Evolutionary conservation across 2,797 vertebrate species (phyloP).

Genomic region (Garrulus glandarius): DNA sequence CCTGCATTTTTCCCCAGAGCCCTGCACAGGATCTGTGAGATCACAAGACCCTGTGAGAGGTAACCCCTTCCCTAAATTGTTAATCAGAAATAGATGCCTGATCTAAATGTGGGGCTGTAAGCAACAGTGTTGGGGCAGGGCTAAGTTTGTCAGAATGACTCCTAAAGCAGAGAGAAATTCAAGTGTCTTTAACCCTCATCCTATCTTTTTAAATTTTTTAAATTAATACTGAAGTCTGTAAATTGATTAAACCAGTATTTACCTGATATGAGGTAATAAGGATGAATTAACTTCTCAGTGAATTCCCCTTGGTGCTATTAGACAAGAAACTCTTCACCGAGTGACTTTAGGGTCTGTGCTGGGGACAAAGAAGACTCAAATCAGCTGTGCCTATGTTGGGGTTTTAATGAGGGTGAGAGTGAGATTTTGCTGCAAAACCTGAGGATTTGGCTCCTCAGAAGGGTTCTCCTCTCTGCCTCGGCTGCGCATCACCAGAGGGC

Average conservation of each 20-base stretch:
- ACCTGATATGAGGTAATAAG: background rate
- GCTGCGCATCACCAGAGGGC: constrained; percentile 68
- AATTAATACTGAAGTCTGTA: background rate
- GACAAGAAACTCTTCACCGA: background rate
- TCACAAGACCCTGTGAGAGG: background rate
- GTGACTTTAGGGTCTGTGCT: background rate
- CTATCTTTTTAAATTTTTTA: accelerated
- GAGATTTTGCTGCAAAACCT: background rate
- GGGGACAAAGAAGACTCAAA: background rate
- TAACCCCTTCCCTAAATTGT: background rate
- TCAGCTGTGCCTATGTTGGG: background rate
- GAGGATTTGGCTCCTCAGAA: background rate
- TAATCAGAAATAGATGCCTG: background rate
- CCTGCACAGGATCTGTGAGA: background rate
- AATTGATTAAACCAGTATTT: background rate
- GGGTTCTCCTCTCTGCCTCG: background rate
- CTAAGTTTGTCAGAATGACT: background rate
- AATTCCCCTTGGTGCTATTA: background rate
- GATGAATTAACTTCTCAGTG: background rate
- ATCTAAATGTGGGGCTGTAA: background rate
- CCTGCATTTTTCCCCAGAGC: background rate
- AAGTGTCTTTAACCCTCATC: background rate
- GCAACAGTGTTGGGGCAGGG: background rate
- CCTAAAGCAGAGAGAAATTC: background rate
- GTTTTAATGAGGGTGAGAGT: background rate